phyloP scores from a whole-genome alignment of 1,140 invertebrate genomes.

The Berghia stephanieae region DNA sequence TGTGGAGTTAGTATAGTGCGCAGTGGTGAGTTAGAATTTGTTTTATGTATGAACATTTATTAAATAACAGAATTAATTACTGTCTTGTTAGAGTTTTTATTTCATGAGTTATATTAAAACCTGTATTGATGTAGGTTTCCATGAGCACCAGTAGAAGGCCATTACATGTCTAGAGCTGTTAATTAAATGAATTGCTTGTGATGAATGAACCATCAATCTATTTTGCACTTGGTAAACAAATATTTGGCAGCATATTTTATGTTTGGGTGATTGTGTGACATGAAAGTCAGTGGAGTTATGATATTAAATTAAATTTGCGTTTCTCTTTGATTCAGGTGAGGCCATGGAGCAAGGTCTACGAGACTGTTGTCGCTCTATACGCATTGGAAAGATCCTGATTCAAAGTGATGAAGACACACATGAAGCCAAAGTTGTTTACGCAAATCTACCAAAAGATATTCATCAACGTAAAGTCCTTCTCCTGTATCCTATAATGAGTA shows the following conservation, averaged over 20 bases:
- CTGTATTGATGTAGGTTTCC: too few species aligned
- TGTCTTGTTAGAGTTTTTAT: too few species aligned
- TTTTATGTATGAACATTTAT: too few species aligned
- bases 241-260: background rate
- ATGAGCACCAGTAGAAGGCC: too few species aligned
- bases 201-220: too few species aligned
- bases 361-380: conserved; percentile 96
- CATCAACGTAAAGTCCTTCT: conserved; percentile 86
- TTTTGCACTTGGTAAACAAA: too few species aligned
- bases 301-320: too few species aligned
- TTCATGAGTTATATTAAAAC: too few species aligned
- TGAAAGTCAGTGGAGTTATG: too few species aligned
- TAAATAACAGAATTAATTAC: too few species aligned
- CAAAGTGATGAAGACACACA: conserved; percentile 96
- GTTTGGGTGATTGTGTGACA: background rate
- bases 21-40: conserved; percentile 73
- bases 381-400: conserved; percentile 96
- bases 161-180: too few species aligned
- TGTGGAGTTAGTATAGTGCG: conserved; percentile 98
- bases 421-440: conserved; percentile 95
- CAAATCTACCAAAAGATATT: conserved; percentile 97
- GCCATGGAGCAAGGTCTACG: conserved; percentile 97
- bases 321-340: conserved; percentile 73
- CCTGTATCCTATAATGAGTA: conserved; percentile 98
- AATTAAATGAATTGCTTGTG: too few species aligned